Evolutionary conservation across 2,888 invertebrate genomes (phyloP).

Genomic region (Agapetus fuscipes): DNA sequence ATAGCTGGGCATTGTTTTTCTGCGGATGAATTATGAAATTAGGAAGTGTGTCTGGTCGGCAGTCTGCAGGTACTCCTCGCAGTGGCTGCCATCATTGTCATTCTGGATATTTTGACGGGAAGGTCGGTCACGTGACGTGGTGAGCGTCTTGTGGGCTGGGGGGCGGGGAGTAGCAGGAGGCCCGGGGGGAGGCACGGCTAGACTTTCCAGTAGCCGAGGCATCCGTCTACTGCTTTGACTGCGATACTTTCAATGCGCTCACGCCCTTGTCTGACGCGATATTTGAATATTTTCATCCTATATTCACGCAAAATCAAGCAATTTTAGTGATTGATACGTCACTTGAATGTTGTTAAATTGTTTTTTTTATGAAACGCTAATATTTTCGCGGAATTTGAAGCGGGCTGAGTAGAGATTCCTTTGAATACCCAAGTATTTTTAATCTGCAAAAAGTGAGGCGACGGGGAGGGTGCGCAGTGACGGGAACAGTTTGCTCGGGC

Average conservation of each 20-base stretch:
- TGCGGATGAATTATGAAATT: too few species aligned
- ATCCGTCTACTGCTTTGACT: slow-evolving; percentile 47
- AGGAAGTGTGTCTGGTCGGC: too few species aligned
- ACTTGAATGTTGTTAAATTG: too few species aligned
- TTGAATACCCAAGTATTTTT: slow-evolving; percentile 35
- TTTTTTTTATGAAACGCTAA: too few species aligned
- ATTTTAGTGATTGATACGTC: too few species aligned
- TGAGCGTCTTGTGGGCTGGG: slow-evolving; percentile 20
- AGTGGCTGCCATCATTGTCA: too few species aligned
- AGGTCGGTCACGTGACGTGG: slow-evolving; percentile 68
- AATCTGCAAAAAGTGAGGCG: slow-evolving; percentile 29
- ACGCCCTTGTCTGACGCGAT: slow-evolving; percentile 35
- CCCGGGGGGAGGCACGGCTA: slow-evolving; percentile 35
- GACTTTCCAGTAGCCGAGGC: slow-evolving; percentile 55
- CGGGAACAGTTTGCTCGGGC: slow-evolving; percentile 31
- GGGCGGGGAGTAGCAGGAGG: slow-evolving; percentile 22
- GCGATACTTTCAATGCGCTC: slow-evolving; percentile 40
- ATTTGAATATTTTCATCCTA: slow-evolving; percentile 14
- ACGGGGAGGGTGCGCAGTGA: slow-evolving; percentile 35
- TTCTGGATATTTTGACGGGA: slow-evolving; percentile 69
- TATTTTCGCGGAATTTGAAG: too few species aligned
- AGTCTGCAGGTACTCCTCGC: too few species aligned
- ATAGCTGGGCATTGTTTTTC: too few species aligned
- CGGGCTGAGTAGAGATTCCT: too few species aligned
- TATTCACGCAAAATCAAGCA: too few species aligned